Percentiles rank a stretch among this genome's conserved stretches.
phyloP scores from a whole-genome alignment of 2,888 invertebrate species.

The Drosophila imparisetae region DNA sequence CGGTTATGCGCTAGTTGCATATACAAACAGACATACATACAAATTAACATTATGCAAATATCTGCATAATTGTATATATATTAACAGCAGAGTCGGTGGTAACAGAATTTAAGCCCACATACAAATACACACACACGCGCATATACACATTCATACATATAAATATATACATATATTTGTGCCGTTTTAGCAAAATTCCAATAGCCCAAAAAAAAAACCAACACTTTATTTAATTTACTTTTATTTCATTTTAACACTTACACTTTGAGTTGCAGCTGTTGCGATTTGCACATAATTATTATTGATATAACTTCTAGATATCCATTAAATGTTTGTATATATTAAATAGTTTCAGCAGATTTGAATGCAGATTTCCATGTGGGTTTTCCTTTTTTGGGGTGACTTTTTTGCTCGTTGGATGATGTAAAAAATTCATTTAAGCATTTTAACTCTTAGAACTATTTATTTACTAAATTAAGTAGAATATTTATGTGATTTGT shows the following conservation, averaged over 20 bases:
- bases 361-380: slow-evolving; percentile 11
- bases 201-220: neutral
- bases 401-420: slow-evolving; percentile 9
- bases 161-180: slow-evolving; percentile 1
- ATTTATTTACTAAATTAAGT: neutral
- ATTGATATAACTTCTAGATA: neutral
- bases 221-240: neutral
- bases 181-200: slow-evolving; percentile 3
- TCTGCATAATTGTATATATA: neutral
- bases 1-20: neutral
- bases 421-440: neutral
- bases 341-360: slow-evolving; percentile 7
- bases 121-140: neutral
- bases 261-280: slow-evolving; percentile 2
- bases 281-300: slow-evolving; percentile 5
- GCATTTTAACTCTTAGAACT: neutral
- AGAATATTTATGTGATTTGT: neutral
- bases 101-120: neutral
- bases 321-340: neutral
- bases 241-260: slow-evolving; percentile 2
- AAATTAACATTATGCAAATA: neutral
- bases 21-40: neutral
- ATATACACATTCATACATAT: neutral
- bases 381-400: slow-evolving; percentile 1
- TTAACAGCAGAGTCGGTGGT: neutral